Evolutionary conservation across 2,797 vertebrate species (phyloP).

Genomic region (Hippopotamyrus pictus): DNA sequence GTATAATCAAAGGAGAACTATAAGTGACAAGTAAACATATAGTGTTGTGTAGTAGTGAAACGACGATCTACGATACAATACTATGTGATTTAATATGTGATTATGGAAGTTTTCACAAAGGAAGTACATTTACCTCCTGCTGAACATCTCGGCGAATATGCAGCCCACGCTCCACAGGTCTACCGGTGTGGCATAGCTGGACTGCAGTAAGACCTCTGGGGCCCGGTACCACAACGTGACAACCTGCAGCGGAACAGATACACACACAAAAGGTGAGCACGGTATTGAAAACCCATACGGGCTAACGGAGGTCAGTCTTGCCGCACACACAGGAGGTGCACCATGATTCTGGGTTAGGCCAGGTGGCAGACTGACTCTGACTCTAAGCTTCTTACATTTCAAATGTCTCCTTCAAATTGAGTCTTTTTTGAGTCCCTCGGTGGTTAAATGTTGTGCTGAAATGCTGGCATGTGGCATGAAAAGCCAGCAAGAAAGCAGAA

Average conservation of each 20-base stretch:
- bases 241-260: constrained; percentile 59
- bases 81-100: neutral
- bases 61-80: neutral
- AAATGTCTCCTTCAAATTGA: neutral
- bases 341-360: neutral
- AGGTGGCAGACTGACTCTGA: neutral
- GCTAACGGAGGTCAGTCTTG: neutral
- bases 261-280: neutral
- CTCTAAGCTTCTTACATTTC: neutral
- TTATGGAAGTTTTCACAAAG: neutral
- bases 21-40: neutral
- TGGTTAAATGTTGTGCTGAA: neutral
- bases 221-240: constrained; percentile 87
- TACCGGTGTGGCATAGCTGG: constrained; percentile 86
- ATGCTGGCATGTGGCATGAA: neutral
- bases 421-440: neutral
- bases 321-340: neutral
- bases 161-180: constrained; percentile 88
- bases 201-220: constrained; percentile 83
- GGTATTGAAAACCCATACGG: neutral
- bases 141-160: constrained; percentile 89
- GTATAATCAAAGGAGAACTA: neutral
- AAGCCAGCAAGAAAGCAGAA: neutral
- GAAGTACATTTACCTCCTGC: constrained; percentile 70
- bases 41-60: neutral